Evolutionary conservation across 2,113 vertebrate species (phyloP).

Genomic region (Acinonyx jubatus): DNA sequence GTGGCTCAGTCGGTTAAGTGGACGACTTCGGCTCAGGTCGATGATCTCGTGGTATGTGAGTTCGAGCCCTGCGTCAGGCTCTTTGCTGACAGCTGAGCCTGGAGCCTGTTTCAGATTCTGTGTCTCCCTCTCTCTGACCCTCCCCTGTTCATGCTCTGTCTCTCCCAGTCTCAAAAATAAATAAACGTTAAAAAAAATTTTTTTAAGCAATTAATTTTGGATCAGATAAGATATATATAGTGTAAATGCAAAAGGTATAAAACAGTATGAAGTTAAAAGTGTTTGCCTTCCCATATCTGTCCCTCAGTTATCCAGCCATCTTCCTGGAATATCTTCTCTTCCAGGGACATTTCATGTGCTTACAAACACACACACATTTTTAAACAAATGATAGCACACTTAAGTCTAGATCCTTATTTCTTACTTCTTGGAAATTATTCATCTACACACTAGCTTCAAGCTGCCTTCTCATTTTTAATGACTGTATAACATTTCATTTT

Average conservation of each 20-base stretch:
- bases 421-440: background rate
- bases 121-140: no score
- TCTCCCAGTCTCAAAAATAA: no score
- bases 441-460: background rate
- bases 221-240: background rate
- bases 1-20: no score
- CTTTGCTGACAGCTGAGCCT: no score
- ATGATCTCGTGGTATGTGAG: no score
- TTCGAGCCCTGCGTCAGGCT: no score
- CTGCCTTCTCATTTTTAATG: constrained; percentile 5
- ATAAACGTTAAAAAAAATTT: background rate
- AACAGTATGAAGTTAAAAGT: background rate
- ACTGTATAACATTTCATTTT: background rate
- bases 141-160: no score
- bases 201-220: background rate
- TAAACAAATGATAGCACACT: background rate
- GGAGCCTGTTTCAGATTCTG: no score
- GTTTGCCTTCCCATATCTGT: background rate
- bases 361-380: background rate
- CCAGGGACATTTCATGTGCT: background rate
- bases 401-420: background rate
- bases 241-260: background rate
- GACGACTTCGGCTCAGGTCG: no score
- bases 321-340: background rate
- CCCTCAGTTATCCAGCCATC: background rate